phyloP scores from a whole-genome alignment of 2,797 vertebrate species.

The Danio aesculapii region DNA sequence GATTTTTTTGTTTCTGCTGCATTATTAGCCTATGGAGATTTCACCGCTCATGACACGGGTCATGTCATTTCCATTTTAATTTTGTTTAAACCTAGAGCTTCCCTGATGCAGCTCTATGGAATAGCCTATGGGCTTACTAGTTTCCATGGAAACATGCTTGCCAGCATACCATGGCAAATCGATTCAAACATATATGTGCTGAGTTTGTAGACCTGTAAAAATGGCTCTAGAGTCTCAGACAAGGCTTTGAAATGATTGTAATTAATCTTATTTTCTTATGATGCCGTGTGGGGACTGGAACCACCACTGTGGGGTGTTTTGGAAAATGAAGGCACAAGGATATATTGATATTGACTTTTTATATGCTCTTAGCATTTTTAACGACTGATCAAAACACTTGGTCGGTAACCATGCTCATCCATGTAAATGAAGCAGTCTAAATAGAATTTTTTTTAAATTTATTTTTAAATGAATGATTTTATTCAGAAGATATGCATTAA shows the following conservation, averaged over 20 bases:
- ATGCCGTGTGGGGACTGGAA: not conserved
- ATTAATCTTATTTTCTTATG: not conserved
- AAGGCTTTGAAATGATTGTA: constrained; percentile 3
- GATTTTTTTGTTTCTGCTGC: not conserved
- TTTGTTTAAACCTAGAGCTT: constrained; percentile 43
- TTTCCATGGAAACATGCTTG: constrained; percentile 78
- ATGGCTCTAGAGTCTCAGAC: not conserved
- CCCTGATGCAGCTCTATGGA: constrained; percentile 55
- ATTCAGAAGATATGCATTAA: too few species aligned
- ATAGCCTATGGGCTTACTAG: constrained; percentile 66
- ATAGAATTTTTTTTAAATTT: too few species aligned
- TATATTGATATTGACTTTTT: not conserved
- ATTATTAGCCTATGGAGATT: not conserved
- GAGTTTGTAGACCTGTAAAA: constrained; percentile 48
- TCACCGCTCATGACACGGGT: not conserved
- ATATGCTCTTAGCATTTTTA: not conserved
- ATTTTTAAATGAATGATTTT: too few species aligned
- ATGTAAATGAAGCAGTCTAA: not conserved
- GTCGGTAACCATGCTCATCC: not conserved
- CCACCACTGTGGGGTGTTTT: not conserved
- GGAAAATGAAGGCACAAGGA: not conserved
- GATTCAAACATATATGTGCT: constrained; percentile 60
- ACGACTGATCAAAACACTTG: not conserved
- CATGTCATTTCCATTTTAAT: constrained; percentile 3
- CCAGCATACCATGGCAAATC: constrained; percentile 65